Evolutionary conservation across 2,797 vertebrate species (phyloP).

Genomic region (Vireo griseus): DNA sequence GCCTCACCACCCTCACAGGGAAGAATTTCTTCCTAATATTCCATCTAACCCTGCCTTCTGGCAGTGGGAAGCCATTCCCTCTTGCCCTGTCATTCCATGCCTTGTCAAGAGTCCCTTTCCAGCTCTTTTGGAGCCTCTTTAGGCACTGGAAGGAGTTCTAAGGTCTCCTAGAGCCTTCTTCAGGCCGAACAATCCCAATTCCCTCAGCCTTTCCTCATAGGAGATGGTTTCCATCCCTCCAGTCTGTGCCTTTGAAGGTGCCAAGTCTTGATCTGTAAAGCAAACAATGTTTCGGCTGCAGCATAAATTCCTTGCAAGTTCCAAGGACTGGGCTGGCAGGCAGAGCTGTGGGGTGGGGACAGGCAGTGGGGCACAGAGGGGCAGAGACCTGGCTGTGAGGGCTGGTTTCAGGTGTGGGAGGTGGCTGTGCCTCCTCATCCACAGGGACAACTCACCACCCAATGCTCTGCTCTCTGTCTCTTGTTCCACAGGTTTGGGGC

Average conservation of each 20-base stretch:
- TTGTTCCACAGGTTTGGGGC: rapidly evolving
- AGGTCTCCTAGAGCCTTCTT: not conserved
- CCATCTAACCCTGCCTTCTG: not conserved
- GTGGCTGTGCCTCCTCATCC: not conserved
- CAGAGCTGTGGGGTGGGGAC: not conserved
- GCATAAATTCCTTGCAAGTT: not conserved
- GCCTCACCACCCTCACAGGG: rapidly evolving
- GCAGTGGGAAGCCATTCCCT: not conserved
- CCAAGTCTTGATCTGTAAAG: not conserved
- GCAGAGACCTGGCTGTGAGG: not conserved
- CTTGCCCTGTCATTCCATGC: not conserved
- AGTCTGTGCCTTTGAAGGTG: not conserved
- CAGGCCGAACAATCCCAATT: not conserved
- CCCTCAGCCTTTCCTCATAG: not conserved
- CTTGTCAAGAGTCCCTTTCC: not conserved
- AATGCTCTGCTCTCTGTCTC: not conserved
- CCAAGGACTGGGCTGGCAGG: not conserved
- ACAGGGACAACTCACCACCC: not conserved
- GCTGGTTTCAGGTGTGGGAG: not conserved
- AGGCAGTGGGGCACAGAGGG: not conserved
- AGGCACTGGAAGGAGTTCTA: not conserved
- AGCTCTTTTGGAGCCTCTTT: not conserved
- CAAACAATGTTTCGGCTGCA: not conserved
- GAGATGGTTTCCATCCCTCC: not conserved
- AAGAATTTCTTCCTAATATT: not conserved